Base-by-base conservation (phyloP, 2,113 vertebrate species). In the Callorhinus ursinus region DNA sequence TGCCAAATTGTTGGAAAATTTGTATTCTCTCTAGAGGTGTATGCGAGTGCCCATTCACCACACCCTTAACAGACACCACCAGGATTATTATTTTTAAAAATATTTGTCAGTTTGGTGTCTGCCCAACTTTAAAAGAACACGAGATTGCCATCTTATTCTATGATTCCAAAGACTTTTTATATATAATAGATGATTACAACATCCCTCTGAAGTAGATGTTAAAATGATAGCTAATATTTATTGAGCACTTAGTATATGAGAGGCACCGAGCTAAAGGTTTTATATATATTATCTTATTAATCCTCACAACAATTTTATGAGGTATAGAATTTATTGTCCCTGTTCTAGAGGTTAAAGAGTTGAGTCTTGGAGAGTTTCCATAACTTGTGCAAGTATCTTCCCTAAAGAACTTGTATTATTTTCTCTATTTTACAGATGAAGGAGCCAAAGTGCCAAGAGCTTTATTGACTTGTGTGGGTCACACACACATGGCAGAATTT, bases 1-100 rank as follows among this genome's bases (percentile, higher is more conserved):
- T 59, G 53, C 26, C 71, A 69, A 88, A 18, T 5, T 80, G 59
- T 19, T 51, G 72, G 24, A 36, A 74, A 49, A 28, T 12, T 7
- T 28, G 46, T 36, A 2, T 77, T 88, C 67, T 77, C 26, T 49
- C n/a, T 28, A 6, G 46, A 33, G 59, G 55, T 36, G 16, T 59
- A 2, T 5, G 24, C 51, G 19, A 4, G 6, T 7, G 1, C 1
- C 31, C 1, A 0, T 19, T n/a, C 8, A 33, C 36, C 36, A 36
- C 55, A 24, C 39, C 7, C 51, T 63, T 82, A 33, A 39, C 26
- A 28, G 85, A 85, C 42, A 49, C 4, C 49, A n/a, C 16, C 36
- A 13, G 88, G 57, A 31, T 36, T 67, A 14, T 67, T 31, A 59
- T 91, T 67, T 10, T 31, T 14, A 51, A 26, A 36, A 36, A 11